A percentile compares a stretch with the other conserved stretches of the same genome.
Conservation (phyloP, 2,797 vertebrate genomes). For the Ceryle rudis region DNA sequence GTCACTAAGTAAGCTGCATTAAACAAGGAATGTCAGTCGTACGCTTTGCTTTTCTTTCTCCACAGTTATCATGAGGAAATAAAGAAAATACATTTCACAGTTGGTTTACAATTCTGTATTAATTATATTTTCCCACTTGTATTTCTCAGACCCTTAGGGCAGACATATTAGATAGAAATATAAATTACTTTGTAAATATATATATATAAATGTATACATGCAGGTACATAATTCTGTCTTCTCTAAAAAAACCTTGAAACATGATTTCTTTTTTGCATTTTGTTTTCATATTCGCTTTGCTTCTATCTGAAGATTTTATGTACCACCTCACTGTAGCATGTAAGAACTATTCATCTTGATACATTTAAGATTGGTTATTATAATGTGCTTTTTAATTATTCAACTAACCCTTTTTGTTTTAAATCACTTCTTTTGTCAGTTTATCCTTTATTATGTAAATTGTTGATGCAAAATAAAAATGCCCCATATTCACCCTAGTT, state of each 20-base stretch:
- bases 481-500: conserved; percentile 37
- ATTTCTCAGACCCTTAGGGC: neutral
- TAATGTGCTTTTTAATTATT: conserved; percentile 69
- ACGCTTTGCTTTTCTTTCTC: conserved; percentile 61
- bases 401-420: conserved; percentile 46
- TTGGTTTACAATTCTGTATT: conserved; percentile 23
- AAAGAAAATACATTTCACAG: conserved; percentile 63
- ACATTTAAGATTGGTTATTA: conserved; percentile 44
- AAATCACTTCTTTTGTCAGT: conserved; percentile 53
- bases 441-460: conserved; percentile 55
- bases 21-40: conserved; percentile 76
- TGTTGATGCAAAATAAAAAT: conserved; percentile 31
- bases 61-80: conserved; percentile 48
- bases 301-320: conserved; percentile 51
- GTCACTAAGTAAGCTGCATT: conserved; percentile 83
- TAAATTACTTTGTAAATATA: neutral
- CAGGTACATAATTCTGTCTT: neutral
- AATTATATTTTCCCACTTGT: conserved; percentile 45
- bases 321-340: neutral
- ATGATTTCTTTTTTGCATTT: neutral
- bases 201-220: neutral
- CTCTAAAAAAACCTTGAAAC: neutral
- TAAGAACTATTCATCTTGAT: conserved; percentile 51
- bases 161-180: conserved; percentile 17
- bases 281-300: conserved; percentile 27